Evolutionary conservation across 2,888 invertebrate species (phyloP), one percentile per base, ranked within the genome.

Genomic region (Xanthostigma xanthostigma): DNA sequence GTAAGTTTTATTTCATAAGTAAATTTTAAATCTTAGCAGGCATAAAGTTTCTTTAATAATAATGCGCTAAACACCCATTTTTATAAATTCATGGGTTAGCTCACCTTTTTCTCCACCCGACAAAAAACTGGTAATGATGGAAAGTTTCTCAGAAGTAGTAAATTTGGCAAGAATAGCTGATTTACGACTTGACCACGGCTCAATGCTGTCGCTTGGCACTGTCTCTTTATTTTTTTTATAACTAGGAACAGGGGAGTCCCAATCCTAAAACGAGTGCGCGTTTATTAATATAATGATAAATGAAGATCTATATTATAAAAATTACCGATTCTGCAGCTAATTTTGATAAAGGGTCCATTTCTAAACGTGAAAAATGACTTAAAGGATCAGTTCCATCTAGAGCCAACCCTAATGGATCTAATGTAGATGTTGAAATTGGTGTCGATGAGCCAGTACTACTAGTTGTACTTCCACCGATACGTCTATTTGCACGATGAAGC

Each of bases 71-170:
- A 27, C 27, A 27, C 6, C 27, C 1, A 1, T 27, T 27, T 27
- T 27, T 27, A 27, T 17, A 17, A 17, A 17, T 17, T n/a, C n/a
- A n/a, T n/a, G 17, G 4, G 17, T 27, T 27, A 27, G 27, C 58
- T 55, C 70, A 85, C 85, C 79, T 74, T 84, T 84, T 63, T 88
- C 85, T 53, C 84, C 84, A 49, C 85, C 86, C 6, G 84, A 78
- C 43, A 92, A 68, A 62, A 87, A 92, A 64, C 91, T 93, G 40
- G 91, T 91, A 2, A 89, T 79, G 55, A 95, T 89, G 1, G 90
- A 87, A 34, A 97, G 68, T 63, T 91, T 93, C 66, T 95, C 94
- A 10, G 87, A 89, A 46, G 96, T 96, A 36, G 92, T 95, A 60
- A 86, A 96, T 65, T 87, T 88, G 56, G 79, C 83, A 10, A 96